phyloP scores from a whole-genome alignment of 2,888 invertebrate species.

The Lochmaea crataegi region DNA sequence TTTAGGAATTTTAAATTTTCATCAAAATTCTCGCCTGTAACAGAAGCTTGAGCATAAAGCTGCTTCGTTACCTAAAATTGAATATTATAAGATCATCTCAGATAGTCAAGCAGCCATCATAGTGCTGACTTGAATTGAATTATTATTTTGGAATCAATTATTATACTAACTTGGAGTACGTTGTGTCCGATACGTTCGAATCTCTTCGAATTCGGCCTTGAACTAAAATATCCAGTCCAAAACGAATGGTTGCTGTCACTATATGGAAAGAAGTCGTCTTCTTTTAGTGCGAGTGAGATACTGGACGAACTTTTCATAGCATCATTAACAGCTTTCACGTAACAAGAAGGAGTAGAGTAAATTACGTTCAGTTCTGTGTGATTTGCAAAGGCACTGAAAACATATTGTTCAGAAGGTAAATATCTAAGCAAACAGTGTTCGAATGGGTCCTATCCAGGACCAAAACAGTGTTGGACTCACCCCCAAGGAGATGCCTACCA shows the following conservation, averaged over 20 bases:
- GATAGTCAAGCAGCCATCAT: too few relatives aligned
- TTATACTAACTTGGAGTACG: conserved; percentile 74
- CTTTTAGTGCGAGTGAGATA: conserved; percentile 74
- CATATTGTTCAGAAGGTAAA: too few relatives aligned
- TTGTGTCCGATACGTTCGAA: conserved; percentile 80
- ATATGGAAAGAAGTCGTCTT: conserved; percentile 92
- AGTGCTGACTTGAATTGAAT: too few relatives aligned
- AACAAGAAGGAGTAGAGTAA: conserved; percentile 88
- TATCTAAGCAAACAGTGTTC: too few relatives aligned
- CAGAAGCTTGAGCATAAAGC: conserved; percentile 69
- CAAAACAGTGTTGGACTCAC: too few relatives aligned
- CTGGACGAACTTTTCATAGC: conserved; percentile 58
- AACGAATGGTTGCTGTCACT: conserved; percentile 84
- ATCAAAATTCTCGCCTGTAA: conserved; percentile 65
- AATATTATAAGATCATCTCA: too few relatives aligned
- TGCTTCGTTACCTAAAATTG: conserved; percentile 70
- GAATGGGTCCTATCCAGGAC: too few relatives aligned
- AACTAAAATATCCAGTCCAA: conserved; percentile 93
- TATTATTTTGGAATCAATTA: too few relatives aligned
- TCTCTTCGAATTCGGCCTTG: conserved; percentile 82
- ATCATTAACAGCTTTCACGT: conserved; percentile 80
- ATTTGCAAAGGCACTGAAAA: conserved; percentile 37
- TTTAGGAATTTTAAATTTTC: conserved; percentile 64
- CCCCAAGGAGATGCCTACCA: too few relatives aligned
- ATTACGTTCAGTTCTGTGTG: conserved; percentile 74